These are phyloP conservation scores for Entomyzon cyanotis DNA, from an alignment of 2,113 vertebrate genomes.

Conservation along the genomic window DNA sequence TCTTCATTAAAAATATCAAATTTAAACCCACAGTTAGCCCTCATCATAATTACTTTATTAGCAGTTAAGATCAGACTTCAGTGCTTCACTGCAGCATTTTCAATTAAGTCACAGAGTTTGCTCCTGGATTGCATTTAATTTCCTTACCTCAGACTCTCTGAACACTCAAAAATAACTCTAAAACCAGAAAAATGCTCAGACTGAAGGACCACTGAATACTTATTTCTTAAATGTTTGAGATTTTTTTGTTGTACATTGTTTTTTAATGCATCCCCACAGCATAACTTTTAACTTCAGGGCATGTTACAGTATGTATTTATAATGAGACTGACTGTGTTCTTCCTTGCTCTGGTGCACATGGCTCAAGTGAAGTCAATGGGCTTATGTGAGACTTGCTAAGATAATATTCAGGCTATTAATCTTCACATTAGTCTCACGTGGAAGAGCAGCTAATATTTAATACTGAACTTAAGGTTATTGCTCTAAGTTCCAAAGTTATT, in stretches of 20 bases:
- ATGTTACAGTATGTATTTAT: background rate
- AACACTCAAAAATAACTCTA: background rate
- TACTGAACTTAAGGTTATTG: background rate
- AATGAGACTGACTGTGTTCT: background rate
- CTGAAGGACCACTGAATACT: background rate
- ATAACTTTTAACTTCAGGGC: background rate
- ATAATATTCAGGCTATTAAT: background rate
- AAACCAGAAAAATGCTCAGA: background rate
- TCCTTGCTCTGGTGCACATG: background rate
- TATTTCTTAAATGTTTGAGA: background rate
- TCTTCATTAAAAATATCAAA: background rate
- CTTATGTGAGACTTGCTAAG: background rate
- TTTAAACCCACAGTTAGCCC: background rate
- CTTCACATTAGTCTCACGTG: background rate
- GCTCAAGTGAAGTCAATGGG: background rate
- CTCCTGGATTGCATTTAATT: background rate
- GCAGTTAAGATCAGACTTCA: background rate
- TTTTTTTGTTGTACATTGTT: background rate
- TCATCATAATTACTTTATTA: background rate
- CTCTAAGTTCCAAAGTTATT: background rate
- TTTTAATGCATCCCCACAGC: background rate
- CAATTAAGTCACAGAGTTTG: background rate
- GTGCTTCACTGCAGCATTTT: background rate
- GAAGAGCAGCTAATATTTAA: background rate
- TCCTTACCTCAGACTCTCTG: background rate